Percentiles rank a stretch among this genome's conserved stretches.
Evolutionary conservation across 1,140 invertebrate species (phyloP).

Genomic region (Anastatus disparis): DNA sequence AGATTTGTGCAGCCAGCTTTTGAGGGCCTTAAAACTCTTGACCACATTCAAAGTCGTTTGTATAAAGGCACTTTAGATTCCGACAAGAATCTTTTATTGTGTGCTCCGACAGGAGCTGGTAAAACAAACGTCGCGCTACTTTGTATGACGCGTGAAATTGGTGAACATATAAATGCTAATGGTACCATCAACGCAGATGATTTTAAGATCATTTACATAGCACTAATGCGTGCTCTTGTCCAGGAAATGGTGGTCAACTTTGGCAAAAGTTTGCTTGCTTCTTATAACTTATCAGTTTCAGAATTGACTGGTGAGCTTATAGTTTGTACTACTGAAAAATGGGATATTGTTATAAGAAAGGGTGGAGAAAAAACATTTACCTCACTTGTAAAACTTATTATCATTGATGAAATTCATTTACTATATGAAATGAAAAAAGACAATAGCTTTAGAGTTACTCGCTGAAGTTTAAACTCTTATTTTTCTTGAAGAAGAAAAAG

Average conservation of each 20-base stretch:
- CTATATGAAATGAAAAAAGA: too few species aligned
- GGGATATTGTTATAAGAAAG: slow-evolving; percentile 98
- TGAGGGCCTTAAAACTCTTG: slow-evolving; percentile 96
- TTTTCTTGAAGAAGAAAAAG: too few species aligned
- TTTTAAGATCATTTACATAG: slow-evolving; percentile 99
- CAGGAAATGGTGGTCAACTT: slow-evolving; percentile 98
- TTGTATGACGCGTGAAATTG: slow-evolving; percentile 96
- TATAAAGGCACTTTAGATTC: slow-evolving; percentile 88
- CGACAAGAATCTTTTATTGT: slow-evolving; percentile 96
- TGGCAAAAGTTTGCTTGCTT: slow-evolving; percentile 80
- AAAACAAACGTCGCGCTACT: slow-evolving; percentile 99
- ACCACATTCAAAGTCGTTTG: slow-evolving; percentile 94
- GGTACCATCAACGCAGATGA: slow-evolving; percentile 95
- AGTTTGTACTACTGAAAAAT: slow-evolving; percentile 99
- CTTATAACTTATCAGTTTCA: slow-evolving; percentile 93
- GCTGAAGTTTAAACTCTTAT: too few species aligned
- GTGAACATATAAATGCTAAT: slow-evolving; percentile 96
- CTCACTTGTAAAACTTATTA: slow-evolving; percentile 89
- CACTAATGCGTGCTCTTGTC: slow-evolving; percentile 98
- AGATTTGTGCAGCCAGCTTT: slow-evolving; percentile 98
- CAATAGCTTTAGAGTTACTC: too few species aligned
- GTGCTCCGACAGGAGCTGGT: slow-evolving; percentile 98
- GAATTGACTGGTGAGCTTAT: slow-evolving; percentile 99
- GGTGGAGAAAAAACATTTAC: slow-evolving; percentile 98
- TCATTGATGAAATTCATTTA: slow-evolving; percentile 97